Conservation (phyloP, 2,888 invertebrate species). For the Operophtera brumata region DNA sequence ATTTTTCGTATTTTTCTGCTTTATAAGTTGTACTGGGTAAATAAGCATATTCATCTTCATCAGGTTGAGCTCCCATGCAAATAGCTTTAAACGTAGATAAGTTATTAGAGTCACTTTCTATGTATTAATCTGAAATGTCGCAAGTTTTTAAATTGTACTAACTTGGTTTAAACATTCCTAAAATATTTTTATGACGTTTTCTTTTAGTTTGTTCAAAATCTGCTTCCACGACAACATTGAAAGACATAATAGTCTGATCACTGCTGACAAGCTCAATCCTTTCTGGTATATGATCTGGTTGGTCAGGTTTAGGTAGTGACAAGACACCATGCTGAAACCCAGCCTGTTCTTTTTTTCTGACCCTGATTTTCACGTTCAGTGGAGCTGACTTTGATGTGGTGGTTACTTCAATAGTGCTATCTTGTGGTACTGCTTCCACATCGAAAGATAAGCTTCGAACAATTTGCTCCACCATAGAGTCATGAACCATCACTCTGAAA, state of each 20-base stretch:
- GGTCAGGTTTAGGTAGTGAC: slow-evolving; percentile 44
- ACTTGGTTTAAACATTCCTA: slow-evolving; percentile 48
- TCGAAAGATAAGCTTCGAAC: slow-evolving; percentile 58
- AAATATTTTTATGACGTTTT: slow-evolving; percentile 47
- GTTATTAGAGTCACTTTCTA: too few relatives aligned
- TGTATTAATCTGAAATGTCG: too few relatives aligned
- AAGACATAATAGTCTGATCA: slow-evolving; percentile 68
- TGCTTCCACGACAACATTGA: slow-evolving; percentile 59
- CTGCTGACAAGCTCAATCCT: slow-evolving; percentile 57
- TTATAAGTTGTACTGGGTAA: slow-evolving; percentile 35
- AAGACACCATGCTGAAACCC: slow-evolving; percentile 39
- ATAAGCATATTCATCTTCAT: slow-evolving; percentile 53
- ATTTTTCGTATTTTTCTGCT: slow-evolving; percentile 4
- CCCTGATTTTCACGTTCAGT: slow-evolving; percentile 61
- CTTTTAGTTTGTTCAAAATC: slow-evolving; percentile 42
- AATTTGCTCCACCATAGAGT: slow-evolving; percentile 45
- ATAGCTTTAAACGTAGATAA: slow-evolving; percentile 41
- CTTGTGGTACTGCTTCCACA: slow-evolving; percentile 56
- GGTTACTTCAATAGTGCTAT: slow-evolving; percentile 30
- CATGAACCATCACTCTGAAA: slow-evolving; percentile 44
- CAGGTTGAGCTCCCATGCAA: slow-evolving; percentile 49
- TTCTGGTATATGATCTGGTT: slow-evolving; percentile 32
- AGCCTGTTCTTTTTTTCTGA: slow-evolving; percentile 53
- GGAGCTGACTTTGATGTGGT: slow-evolving; percentile 45
- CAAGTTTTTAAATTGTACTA: neutral